These are phyloP conservation scores for Brachionus calyciflorus DNA, from an alignment of 1,140 invertebrate genomes.

Conservation along the genomic window DNA sequence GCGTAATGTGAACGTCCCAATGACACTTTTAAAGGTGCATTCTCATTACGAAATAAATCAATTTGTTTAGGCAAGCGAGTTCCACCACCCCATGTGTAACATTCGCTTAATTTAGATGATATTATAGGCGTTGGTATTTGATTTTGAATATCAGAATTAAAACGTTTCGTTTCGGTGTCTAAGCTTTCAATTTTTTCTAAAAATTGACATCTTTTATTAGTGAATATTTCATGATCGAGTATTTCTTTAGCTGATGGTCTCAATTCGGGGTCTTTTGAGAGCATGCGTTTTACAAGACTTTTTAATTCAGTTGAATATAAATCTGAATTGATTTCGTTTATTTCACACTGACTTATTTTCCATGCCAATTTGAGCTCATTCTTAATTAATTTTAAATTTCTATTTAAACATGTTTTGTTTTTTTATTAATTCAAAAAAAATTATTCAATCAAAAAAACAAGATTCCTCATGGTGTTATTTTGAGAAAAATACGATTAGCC, in stretches of 20 bases:
- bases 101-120: constrained; percentile 32
- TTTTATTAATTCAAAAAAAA: not conserved
- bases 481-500: no score
- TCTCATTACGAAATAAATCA: constrained; percentile 58
- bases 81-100: constrained; percentile 51
- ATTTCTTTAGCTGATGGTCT: constrained; percentile 39
- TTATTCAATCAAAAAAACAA: no score
- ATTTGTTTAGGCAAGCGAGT: constrained; percentile 57
- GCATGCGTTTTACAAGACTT: constrained; percentile 52
- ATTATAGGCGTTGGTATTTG: constrained; percentile 1
- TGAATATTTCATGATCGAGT: not conserved
- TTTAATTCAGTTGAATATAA: constrained; percentile 53
- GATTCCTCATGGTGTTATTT: no score
- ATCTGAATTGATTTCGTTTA: constrained; percentile 50
- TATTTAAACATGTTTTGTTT: not conserved
- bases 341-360: constrained; percentile 55
- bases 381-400: constrained; percentile 49
- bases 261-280: constrained; percentile 54
- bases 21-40: constrained; percentile 51
- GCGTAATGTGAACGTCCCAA: constrained; percentile 57
- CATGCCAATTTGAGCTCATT: constrained; percentile 58
- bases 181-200: constrained; percentile 5
- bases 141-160: not conserved
- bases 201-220: not conserved
- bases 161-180: constrained; percentile 1